phyloP scores from a whole-genome alignment of 2,113 vertebrate genomes.

The Gasterosteus nipponicus region DNA sequence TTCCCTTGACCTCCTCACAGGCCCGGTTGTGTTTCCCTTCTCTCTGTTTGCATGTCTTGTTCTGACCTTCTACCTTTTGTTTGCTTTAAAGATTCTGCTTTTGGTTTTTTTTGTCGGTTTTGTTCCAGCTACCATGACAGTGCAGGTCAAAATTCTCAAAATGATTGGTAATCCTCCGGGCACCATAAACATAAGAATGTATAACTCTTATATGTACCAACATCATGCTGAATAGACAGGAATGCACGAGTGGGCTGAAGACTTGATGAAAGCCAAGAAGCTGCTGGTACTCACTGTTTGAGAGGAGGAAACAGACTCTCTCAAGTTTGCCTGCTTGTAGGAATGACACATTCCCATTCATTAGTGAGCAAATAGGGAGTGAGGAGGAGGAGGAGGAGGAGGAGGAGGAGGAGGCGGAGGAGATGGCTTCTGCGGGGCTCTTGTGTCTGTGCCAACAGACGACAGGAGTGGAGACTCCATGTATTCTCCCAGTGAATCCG shows the following conservation, averaged over 20 bases:
- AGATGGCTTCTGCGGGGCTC: slow-evolving; percentile 32
- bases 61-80: neutral
- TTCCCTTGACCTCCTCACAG: neutral
- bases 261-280: slow-evolving; percentile 47
- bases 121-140: neutral
- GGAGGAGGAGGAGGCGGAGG: slow-evolving; percentile 25
- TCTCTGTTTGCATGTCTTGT: neutral
- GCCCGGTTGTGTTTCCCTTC: neutral
- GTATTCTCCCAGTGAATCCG: slow-evolving; percentile 16
- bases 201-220: neutral
- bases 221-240: neutral
- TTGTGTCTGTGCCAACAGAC: slow-evolving; percentile 47
- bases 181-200: neutral
- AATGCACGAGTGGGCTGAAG: slow-evolving; percentile 18
- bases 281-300: slow-evolving; percentile 38
- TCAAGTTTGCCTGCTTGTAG: slow-evolving; percentile 43
- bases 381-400: slow-evolving; percentile 22
- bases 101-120: neutral
- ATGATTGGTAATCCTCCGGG: neutral
- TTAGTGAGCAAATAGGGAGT: slow-evolving; percentile 48
- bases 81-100: neutral
- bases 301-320: slow-evolving; percentile 48
- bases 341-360: slow-evolving; percentile 50
- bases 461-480: slow-evolving; percentile 18
- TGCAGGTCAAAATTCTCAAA: neutral